Evolutionary conservation across 2,113 vertebrate species (phyloP), one percentile per base, ranked within the genome.

Genomic region (Oryzias melastigma): DNA sequence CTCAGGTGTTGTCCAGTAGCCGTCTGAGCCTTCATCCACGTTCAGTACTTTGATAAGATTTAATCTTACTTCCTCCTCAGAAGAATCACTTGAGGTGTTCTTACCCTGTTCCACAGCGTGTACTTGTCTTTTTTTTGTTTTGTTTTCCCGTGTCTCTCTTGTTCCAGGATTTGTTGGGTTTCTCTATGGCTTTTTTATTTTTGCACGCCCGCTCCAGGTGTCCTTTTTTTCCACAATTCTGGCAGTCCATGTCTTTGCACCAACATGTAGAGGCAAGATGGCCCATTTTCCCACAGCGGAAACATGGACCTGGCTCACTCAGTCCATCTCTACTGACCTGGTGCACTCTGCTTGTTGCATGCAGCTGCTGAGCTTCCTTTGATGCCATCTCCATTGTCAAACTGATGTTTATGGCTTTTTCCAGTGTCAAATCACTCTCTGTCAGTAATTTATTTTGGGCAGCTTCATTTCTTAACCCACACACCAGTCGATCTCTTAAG

Each of bases 371-470:
- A 1, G 62, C 50, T 60, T 72, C 62, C 24, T 40, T 66, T 1
- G 29, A 60, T 1, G 55, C 40, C 58, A 67, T 62, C 22, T 73
- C 63, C 20, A 57, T 73, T 1, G 64, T 29, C 2, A 67, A 40
- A 49, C 57, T 49, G 1, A 61, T 47, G 41, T 57, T 51, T 14
- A 66, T 45, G 1, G 71, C 52, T 12, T 53, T 65, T 1, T 59
- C 49, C 4, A 64, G 35, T 1, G 59, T 59, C 19, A 75, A 47
- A 3, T 69, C 19, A 17, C 50, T 69, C 16, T 75, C 65, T 2
- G 56, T 65, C 3, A 65, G 45, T 0, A 63, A 16, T 27, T 58
- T 56, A 27, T 62, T 74, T 18, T 58, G 42, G 4, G 19, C 42
- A 3, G 47, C 58, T 62, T 67, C 45, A 18, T 51, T 62, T 25